Percentiles rank a stretch among this genome's conserved stretches.
Evolutionary conservation across 53 echinoderm and acorn worm genomes (phyloP).

Genomic region (Luidia sarsii): DNA sequence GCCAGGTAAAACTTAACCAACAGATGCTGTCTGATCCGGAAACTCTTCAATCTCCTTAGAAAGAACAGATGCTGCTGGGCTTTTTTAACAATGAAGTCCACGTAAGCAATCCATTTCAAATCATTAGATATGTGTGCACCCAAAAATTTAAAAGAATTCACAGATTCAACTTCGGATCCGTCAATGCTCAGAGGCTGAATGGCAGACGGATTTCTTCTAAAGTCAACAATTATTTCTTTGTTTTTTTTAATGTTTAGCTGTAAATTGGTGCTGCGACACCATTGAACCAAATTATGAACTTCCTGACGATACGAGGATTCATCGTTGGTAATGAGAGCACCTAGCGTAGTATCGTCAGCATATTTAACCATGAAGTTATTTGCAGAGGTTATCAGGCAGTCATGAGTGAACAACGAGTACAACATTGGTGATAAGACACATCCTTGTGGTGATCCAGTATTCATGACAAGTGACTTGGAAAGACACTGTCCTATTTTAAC

Average conservation of each 20-base stretch:
- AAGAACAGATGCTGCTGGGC: no score
- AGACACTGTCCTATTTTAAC: slow-evolving; percentile 12
- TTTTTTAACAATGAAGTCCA: no score
- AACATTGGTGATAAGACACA: slow-evolving; percentile 21
- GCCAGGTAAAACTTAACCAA: no score
- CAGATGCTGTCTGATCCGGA: no score
- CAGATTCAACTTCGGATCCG: neutral
- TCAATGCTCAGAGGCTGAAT: neutral
- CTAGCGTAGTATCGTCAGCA: no score
- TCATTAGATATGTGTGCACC: no score
- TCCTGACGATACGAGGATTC: neutral
- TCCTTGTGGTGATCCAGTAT: slow-evolving; percentile 17
- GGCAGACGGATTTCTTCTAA: neutral
- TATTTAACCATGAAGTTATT: no score
- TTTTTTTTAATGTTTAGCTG: neutral
- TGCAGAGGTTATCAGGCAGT: no score
- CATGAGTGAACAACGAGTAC: slow-evolving; percentile 22
- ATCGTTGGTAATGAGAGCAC: neutral
- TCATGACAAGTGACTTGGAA: slow-evolving; percentile 17
- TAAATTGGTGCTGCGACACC: neutral
- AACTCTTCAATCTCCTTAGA: no score
- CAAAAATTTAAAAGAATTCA: no score
- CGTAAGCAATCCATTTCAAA: no score
- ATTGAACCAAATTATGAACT: neutral
- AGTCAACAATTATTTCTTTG: neutral